A percentile compares a stretch with the other conserved stretches of the same genome.
phyloP scores from a whole-genome alignment of 2,113 vertebrate genomes.

The Solea solea region DNA sequence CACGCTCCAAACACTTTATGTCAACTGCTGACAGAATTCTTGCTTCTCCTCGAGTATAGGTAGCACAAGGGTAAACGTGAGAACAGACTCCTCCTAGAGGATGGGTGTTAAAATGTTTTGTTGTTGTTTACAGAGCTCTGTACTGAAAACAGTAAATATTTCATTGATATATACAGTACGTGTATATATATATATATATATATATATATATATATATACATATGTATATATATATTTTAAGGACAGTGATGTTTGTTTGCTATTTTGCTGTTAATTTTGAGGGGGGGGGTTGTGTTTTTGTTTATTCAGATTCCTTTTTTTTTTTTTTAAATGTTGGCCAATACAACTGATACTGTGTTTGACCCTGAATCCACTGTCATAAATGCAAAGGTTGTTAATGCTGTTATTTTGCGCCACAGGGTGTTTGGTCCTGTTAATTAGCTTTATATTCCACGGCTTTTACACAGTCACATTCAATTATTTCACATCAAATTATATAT shows the following conservation, averaged over 20 bases:
- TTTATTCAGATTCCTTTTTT: too few species aligned
- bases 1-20: not conserved
- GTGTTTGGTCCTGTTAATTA: slow-evolving; percentile 23
- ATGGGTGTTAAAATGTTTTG: not conserved
- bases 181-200: too few species aligned
- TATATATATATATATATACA: too few species aligned
- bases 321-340: not conserved
- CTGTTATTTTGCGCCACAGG: not conserved
- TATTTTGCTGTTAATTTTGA: too few species aligned
- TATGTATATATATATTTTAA: too few species aligned
- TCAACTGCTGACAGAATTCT: not conserved
- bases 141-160: too few species aligned
- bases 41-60: not conserved
- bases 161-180: too few species aligned
- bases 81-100: not conserved
- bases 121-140: too few species aligned
- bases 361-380: not conserved
- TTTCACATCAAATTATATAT: slow-evolving; percentile 3
- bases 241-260: too few species aligned
- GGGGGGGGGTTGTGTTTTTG: too few species aligned
- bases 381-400: not conserved
- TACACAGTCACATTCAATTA: slow-evolving; percentile 7
- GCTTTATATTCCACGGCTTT: not conserved
- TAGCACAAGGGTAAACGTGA: not conserved
- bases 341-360: not conserved